phyloP scores from a whole-genome alignment of 2,888 invertebrate genomes.

The Bedellia somnulentella region DNA sequence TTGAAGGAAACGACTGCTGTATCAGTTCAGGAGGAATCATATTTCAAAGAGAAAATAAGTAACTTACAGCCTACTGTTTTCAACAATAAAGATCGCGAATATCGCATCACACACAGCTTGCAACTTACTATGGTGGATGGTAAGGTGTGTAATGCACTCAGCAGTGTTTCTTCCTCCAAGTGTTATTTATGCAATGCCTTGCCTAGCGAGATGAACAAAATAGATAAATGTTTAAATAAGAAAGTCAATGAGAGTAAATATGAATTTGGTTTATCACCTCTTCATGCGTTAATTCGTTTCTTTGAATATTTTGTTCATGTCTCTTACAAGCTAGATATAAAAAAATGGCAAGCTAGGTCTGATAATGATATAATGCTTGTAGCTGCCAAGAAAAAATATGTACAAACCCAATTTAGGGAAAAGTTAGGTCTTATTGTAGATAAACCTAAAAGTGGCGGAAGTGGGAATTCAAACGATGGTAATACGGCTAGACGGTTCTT shows the following conservation, averaged over 20 bases:
- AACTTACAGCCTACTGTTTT: not conserved
- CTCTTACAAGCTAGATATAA: constrained; percentile 2
- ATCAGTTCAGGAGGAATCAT: not conserved
- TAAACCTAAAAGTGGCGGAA: constrained; percentile 1
- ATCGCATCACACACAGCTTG: not conserved
- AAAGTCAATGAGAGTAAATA: not conserved
- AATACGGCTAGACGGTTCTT: constrained; percentile 1
- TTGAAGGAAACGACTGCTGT: not conserved
- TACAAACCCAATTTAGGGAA: not conserved
- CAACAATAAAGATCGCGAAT: not conserved
- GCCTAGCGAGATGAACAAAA: constrained; percentile 1
- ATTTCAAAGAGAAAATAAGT: constrained; percentile 1
- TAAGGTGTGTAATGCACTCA: constrained; percentile 2
- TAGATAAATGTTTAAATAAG: constrained; percentile 1
- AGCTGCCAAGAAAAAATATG: not conserved
- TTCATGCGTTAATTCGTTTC: constrained; percentile 2
- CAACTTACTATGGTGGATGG: constrained; percentile 3
- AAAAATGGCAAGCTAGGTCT: not conserved
- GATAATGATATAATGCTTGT: not conserved
- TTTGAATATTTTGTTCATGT: constrained; percentile 6
- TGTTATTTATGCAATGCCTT: not conserved
- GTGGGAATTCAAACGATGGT: not conserved
- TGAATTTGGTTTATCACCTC: too few species aligned
- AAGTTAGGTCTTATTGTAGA: not conserved
- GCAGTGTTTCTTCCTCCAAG: not conserved